Percentiles rank a stretch among this genome's conserved stretches.
Evolutionary conservation across 2,113 vertebrate genomes (phyloP).

Genomic region (Nannobrachium achirus): DNA sequence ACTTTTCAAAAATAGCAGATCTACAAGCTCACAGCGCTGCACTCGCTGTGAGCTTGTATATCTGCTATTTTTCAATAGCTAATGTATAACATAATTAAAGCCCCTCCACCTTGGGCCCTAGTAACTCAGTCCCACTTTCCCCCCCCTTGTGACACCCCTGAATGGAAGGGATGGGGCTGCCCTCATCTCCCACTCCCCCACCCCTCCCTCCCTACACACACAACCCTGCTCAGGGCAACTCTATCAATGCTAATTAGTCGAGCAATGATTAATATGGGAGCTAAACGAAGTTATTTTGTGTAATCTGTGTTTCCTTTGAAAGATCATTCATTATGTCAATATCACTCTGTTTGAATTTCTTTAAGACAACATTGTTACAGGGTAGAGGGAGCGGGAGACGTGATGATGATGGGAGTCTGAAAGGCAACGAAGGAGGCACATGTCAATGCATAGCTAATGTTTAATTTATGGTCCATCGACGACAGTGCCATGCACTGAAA

Average conservation of each 20-base stretch:
- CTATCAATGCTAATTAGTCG: conserved; percentile 88
- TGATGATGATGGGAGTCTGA: conserved; percentile 12
- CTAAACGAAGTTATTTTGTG: conserved; percentile 89
- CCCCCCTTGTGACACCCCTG: too few species aligned
- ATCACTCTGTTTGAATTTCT: conserved; percentile 86
- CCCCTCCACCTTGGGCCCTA: too few species aligned
- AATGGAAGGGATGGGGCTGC: conserved; percentile 49
- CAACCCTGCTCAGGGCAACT: conserved; percentile 73
- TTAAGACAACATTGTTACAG: conserved; percentile 66
- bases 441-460: background rate
- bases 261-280: conserved; percentile 90
- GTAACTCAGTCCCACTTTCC: too few species aligned
- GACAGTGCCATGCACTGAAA: background rate
- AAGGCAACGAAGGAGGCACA: conserved; percentile 34
- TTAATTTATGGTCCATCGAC: too few species aligned
- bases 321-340: conserved; percentile 89
- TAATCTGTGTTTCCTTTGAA: conserved; percentile 88
- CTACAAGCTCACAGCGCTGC: too few species aligned
- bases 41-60: too few species aligned
- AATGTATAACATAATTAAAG: too few species aligned
- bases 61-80: too few species aligned
- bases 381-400: conserved; percentile 50
- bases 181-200: conserved; percentile 42
- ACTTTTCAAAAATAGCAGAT: too few species aligned
- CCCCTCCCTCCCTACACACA: conserved; percentile 37